Conservation (phyloP, 2,797 vertebrate species). For the Lutjanus argentimaculatus region DNA sequence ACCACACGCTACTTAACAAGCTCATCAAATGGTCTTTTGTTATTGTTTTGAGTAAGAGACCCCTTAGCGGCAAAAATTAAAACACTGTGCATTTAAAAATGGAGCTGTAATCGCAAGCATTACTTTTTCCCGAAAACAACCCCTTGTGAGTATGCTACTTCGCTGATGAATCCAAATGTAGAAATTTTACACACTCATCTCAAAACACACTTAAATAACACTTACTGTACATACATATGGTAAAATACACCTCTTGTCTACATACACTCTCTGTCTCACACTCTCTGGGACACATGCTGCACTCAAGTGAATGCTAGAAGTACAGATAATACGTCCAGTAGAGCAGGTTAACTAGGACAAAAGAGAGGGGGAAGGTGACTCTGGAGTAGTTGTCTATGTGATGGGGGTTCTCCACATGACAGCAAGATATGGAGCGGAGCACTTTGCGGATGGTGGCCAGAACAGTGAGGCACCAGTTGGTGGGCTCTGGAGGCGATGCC, state of each 20-base stretch:
- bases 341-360: slow-evolving; percentile 92
- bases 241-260: slow-evolving; percentile 65
- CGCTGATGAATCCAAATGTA: slow-evolving; percentile 44
- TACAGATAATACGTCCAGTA: slow-evolving; percentile 96
- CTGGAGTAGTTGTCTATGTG: slow-evolving; percentile 96
- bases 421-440: slow-evolving; percentile 87
- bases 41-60: no score
- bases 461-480: slow-evolving; percentile 78
- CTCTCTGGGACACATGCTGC: slow-evolving; percentile 45
- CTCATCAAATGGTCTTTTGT: no score
- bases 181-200: slow-evolving; percentile 50
- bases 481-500: slow-evolving; percentile 70
- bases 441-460: slow-evolving; percentile 84
- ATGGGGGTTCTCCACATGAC: slow-evolving; percentile 93
- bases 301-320: slow-evolving; percentile 83
- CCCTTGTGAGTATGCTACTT: slow-evolving; percentile 26
- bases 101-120: slow-evolving; percentile 38
- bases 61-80: no score
- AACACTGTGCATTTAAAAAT: slow-evolving; percentile 16
- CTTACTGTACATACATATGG: slow-evolving; percentile 66
- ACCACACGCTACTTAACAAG: no score
- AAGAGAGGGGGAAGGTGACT: slow-evolving; percentile 91
- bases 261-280: slow-evolving; percentile 50
- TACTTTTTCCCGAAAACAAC: slow-evolving; percentile 10
- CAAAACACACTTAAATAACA: slow-evolving; percentile 53